Evolutionary conservation across 2,113 vertebrate species (phyloP), one percentile per base, ranked within the genome.

Genomic region (Strigops habroptila): DNA sequence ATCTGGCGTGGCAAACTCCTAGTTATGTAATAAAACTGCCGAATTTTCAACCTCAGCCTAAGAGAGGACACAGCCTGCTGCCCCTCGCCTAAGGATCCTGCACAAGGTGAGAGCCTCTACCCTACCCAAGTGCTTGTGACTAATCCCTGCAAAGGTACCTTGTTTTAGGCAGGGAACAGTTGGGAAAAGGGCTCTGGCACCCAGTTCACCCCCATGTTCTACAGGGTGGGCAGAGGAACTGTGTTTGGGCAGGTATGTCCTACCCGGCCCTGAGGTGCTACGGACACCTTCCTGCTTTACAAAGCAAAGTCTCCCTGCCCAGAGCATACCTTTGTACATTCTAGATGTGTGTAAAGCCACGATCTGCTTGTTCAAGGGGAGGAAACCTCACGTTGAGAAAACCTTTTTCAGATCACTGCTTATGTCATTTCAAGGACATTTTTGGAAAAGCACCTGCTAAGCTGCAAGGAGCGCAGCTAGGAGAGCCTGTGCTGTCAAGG

Each of bases 161-260:
- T 14, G 0, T 17, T 93, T 74, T 10, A 53, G 71, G 51, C 43
- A n/a, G 60, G 28, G 37, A 37, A 6, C 1, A 0, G 28, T 1
- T 10, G 37, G 57, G 75, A 3, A 67, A 77, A 41, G 53, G 39
- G 39, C 39, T 64, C 64, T 2, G 2, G 49, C 28, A 18, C 13
- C 31, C 44, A 2, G 25, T 64, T 60, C 65, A 16, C 10, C 27
- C 39, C n/a, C 1, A 0, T 0, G 0, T 4, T 44, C 44, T 9
- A 12, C 0, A 2, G 35, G 7, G 18, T 4, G 11, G 57, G n/a
- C 1, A 17, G 31, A 53, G 62, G 27, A 53, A 13, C 17, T 31
- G 10, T 2, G 19, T 17, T 30, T 3, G 73, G 23, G 53, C 41
- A 46, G 52, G 41, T 41, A 11, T 18, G 65, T 78, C 60, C 37